phyloP scores from a whole-genome alignment of 2,888 invertebrate species.

The Agapetus fuscipes region DNA sequence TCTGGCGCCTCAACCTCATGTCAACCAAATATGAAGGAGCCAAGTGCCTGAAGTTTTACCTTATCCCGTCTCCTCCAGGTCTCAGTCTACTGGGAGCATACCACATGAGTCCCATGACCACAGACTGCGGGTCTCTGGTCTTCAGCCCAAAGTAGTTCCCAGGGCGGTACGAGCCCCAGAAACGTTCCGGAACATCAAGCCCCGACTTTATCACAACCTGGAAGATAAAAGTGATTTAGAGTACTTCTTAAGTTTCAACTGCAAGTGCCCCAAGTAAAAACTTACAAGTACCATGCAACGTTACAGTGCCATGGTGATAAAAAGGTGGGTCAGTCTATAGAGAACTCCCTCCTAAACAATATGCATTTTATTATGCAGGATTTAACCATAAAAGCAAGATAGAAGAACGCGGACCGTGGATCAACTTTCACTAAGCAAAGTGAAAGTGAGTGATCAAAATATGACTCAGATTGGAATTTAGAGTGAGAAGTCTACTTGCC shows the following conservation, averaged over 20 bases:
- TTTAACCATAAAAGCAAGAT: no score
- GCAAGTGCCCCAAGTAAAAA: no score
- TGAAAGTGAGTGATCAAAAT: no score
- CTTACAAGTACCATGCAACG: not conserved
- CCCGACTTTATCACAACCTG: constrained; percentile 64
- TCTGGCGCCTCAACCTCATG: no score
- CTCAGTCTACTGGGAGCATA: constrained; percentile 64
- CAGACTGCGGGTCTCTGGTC: constrained; percentile 78
- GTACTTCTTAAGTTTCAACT: not conserved
- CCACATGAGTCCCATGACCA: constrained; percentile 96
- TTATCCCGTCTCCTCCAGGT: constrained; percentile 64
- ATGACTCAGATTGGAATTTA: no score
- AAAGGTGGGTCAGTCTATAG: not conserved
- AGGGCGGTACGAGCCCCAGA: constrained; percentile 92
- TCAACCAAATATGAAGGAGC: no score
- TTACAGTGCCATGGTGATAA: not conserved
- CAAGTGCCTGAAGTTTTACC: constrained; percentile 33
- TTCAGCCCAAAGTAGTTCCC: constrained; percentile 87
- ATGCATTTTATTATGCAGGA: not conserved
- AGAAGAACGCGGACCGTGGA: no score
- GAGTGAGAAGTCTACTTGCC: no score
- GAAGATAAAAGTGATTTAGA: constrained; percentile 1
- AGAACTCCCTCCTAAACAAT: not conserved
- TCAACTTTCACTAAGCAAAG: no score
- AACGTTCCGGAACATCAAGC: constrained; percentile 62